Percentiles rank a stretch among this genome's conserved stretches.
These are phyloP conservation scores for Alosa alosa DNA, from an alignment of 2,113 vertebrate genomes.

Conservation along the genomic window DNA sequence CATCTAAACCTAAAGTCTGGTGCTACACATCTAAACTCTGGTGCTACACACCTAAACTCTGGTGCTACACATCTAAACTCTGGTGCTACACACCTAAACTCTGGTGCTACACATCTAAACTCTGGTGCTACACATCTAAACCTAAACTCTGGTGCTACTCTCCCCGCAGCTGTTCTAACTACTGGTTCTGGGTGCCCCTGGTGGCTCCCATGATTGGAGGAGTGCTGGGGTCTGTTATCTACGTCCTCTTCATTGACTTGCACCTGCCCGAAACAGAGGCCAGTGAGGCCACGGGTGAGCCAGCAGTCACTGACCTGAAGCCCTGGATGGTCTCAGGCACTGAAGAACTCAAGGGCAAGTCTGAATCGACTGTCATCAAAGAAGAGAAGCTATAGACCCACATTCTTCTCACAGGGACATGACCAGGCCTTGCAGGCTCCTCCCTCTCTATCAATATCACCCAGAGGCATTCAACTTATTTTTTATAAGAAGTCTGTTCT, in stretches of 20 bases:
- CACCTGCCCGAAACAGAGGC: conserved; percentile 66
- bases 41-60: too few species aligned
- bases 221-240: conserved; percentile 57
- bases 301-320: not conserved
- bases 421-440: not conserved
- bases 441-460: not conserved
- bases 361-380: not conserved
- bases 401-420: too few species aligned
- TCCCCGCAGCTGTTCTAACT: conserved; percentile 65
- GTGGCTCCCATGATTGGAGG: conserved; percentile 66
- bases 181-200: conserved; percentile 77
- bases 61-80: too few species aligned
- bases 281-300: not conserved
- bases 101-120: too few species aligned
- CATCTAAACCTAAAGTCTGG: too few species aligned
- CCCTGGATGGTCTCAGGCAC: not conserved
- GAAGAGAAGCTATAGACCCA: conserved; percentile 43
- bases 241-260: conserved; percentile 70
- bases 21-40: too few species aligned
- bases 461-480: not conserved
- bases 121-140: too few species aligned
- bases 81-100: too few species aligned
- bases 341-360: not conserved
- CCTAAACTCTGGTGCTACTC: not conserved
- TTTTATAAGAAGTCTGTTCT: not conserved